Evolutionary conservation across 2,888 invertebrate species (phyloP).

Genomic region (Unio delphinus): DNA sequence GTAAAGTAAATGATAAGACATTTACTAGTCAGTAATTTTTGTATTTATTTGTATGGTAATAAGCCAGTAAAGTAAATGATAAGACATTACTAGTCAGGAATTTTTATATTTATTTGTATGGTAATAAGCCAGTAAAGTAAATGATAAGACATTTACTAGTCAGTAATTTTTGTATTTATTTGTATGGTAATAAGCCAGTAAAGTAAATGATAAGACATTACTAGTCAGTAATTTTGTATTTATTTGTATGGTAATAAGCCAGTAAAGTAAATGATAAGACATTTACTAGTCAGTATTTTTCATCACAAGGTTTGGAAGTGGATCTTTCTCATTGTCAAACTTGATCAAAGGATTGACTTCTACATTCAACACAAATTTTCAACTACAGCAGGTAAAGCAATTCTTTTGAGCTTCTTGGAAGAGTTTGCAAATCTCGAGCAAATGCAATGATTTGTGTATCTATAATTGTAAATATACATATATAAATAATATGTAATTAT

Average conservation of each 20-base stretch:
- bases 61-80: not conserved
- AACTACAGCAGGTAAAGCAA: constrained; percentile 80
- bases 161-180: not conserved
- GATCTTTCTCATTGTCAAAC: constrained; percentile 79
- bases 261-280: not conserved
- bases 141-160: not conserved
- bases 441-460: not conserved
- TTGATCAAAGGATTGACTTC: constrained; percentile 83
- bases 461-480: not conserved
- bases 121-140: not conserved
- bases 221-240: not conserved
- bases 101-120: not conserved
- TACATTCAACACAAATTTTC: constrained; percentile 82
- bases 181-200: not conserved
- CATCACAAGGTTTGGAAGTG: constrained; percentile 58
- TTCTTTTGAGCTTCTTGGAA: not conserved
- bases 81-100: not conserved
- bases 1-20: no score
- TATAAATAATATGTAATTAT: no score
- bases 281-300: not conserved
- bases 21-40: not conserved
- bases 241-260: not conserved
- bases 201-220: no score
- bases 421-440: not conserved
- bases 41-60: not conserved